Conservation (phyloP, 53 echinoderm and acorn worm species). For the Holothuria leucospilota region DNA sequence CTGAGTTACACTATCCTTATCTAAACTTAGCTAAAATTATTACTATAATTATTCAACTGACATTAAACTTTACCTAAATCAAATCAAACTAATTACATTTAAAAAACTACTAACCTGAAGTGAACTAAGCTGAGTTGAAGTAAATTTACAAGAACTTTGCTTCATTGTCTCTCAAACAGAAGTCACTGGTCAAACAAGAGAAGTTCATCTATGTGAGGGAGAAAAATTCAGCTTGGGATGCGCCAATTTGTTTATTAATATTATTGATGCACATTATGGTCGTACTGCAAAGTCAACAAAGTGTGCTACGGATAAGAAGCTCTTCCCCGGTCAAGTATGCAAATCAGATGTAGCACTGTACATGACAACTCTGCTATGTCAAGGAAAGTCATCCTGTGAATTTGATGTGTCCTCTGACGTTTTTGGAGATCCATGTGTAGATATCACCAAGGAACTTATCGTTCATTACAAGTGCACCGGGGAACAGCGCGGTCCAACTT, state of each 20-base stretch:
- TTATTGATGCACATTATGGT: slow-evolving; percentile 19
- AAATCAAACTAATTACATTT: too few relatives aligned
- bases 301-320: not conserved
- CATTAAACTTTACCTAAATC: too few relatives aligned
- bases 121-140: too few relatives aligned
- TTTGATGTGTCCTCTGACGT: slow-evolving; percentile 2
- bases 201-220: slow-evolving; percentile 26
- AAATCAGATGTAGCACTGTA: not conserved
- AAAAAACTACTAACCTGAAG: too few relatives aligned
- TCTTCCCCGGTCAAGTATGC: slow-evolving; percentile 39
- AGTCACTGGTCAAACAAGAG: not conserved
- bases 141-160: too few relatives aligned
- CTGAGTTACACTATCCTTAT: too few relatives aligned
- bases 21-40: too few relatives aligned
- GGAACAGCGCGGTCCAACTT: not conserved
- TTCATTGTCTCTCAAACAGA: not conserved
- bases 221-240: slow-evolving; percentile 23
- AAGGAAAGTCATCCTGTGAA: slow-evolving; percentile 26
- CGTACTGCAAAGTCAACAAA: not conserved
- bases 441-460: slow-evolving; percentile 18
- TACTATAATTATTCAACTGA: too few relatives aligned
- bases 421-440: slow-evolving; percentile 35
- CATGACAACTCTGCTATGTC: not conserved
- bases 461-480: slow-evolving; percentile 34
- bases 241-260: not conserved